These are phyloP conservation scores for Phyto melanocephala DNA, from an alignment of 2,888 invertebrate genomes.

Conservation along the genomic window DNA sequence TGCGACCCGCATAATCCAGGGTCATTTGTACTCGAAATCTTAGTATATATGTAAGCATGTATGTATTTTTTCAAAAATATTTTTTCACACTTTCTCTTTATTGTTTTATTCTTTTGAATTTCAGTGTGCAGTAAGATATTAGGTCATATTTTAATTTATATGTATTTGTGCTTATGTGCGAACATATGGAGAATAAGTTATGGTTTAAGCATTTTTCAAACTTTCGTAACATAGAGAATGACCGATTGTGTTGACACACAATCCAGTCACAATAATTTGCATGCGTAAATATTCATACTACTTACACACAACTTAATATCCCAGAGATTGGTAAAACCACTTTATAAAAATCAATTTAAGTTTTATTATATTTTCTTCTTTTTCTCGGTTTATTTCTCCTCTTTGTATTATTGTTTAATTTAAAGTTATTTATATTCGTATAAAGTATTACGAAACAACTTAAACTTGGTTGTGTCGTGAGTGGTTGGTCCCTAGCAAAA, in stretches of 20 bases:
- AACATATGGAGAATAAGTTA: too few species aligned
- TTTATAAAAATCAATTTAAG: neutral
- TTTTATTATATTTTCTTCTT: neutral
- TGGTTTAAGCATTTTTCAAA: neutral
- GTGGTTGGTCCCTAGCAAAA: neutral
- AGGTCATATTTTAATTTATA: neutral
- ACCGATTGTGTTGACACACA: neutral
- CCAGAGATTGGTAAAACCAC: neutral
- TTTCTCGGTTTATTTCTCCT: neutral
- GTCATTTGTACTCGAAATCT: too few species aligned
- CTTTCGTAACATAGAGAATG: neutral
- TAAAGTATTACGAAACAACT: neutral
- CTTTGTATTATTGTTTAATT: neutral
- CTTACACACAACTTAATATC: too few species aligned
- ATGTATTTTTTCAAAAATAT: too few species aligned
- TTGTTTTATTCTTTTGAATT: neutral
- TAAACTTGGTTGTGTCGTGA: neutral
- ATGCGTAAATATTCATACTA: neutral
- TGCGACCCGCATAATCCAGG: too few species aligned
- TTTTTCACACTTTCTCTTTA: neutral
- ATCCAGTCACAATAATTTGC: neutral
- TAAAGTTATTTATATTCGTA: neutral
- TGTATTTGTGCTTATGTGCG: neutral
- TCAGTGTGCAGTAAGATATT: neutral
- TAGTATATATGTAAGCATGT: too few species aligned